Evolutionary conservation across 1,140 invertebrate species (phyloP).

Genomic region (Pogonomyrmex californicus): DNA sequence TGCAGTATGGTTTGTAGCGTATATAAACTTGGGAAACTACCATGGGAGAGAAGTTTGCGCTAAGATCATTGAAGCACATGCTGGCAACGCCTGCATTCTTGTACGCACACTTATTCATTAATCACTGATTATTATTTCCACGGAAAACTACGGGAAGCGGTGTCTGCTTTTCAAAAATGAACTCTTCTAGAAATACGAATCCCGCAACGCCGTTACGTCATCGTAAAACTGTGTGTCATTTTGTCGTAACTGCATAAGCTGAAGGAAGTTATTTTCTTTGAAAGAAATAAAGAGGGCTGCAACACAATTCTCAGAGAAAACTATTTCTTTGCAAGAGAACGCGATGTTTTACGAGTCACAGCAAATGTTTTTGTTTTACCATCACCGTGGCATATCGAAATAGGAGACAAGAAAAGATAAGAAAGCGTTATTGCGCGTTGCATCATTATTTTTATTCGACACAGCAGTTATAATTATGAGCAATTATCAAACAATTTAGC

Average conservation of each 20-base stretch:
- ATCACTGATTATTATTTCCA: conserved; percentile 46
- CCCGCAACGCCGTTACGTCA: conserved; percentile 29
- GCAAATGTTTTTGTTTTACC: conserved; percentile 32
- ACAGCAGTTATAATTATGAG: neutral
- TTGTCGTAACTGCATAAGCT: conserved; percentile 16
- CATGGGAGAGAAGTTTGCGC: conserved; percentile 15
- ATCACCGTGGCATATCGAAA: neutral
- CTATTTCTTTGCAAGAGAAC: neutral
- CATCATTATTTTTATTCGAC: conserved; percentile 1
- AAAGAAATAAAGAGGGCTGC: conserved; percentile 21
- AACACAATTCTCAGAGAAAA: conserved; percentile 36
- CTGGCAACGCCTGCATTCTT: conserved; percentile 7
- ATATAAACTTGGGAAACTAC: conserved; percentile 39
- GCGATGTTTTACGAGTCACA: conserved; percentile 42
- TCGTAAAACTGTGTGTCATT: conserved; percentile 20
- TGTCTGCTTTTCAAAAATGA: conserved; percentile 12
- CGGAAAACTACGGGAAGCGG: conserved; percentile 42
- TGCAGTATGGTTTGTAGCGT: neutral
- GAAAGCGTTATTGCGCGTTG: neutral
- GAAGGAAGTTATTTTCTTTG: conserved; percentile 49
- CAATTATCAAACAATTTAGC: neutral
- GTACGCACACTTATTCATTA: conserved; percentile 18
- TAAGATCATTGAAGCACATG: conserved; percentile 21
- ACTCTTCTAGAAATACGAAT: conserved; percentile 50
- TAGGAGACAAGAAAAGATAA: neutral